Conservation (phyloP, 2,113 vertebrate genomes). For the Lepidiolamprologus cunningtoni region DNA sequence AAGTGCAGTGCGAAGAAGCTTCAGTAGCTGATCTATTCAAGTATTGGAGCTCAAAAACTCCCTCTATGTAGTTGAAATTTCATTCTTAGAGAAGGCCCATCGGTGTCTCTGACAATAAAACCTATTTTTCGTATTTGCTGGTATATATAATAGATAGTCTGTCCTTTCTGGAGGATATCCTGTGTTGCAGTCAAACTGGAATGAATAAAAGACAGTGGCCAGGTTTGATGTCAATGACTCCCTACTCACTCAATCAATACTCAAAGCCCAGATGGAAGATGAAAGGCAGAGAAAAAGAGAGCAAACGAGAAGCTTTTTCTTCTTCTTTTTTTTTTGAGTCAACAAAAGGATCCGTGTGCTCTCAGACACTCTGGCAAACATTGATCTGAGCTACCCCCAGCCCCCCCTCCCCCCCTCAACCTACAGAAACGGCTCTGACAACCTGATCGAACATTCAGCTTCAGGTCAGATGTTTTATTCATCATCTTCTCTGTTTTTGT, state of each 20-base stretch:
- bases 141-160: constrained; percentile 1
- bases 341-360: constrained; percentile 29
- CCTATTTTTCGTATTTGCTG: not conserved
- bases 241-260: constrained; percentile 36
- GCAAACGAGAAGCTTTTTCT: not conserved
- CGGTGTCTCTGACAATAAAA: not conserved
- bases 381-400: constrained; percentile 2
- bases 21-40: not conserved
- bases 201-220: constrained; percentile 20
- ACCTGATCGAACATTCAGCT: constrained; percentile 7
- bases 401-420: rapidly evolving
- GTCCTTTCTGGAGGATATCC: constrained; percentile 3
- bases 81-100: not conserved
- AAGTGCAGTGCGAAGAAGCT: not conserved
- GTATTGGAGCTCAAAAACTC: not conserved
- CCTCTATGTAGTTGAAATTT: not conserved
- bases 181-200: not conserved
- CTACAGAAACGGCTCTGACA: constrained; percentile 19
- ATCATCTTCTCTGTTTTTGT: not conserved
- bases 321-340: not conserved
- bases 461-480: constrained; percentile 30
- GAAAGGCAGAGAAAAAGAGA: constrained; percentile 15
- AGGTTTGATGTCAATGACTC: constrained; percentile 48
- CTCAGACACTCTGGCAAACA: constrained; percentile 8
- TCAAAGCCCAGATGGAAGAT: constrained; percentile 23